A percentile compares a stretch with the other conserved stretches of the same genome.
Evolutionary conservation across 2,113 vertebrate species (phyloP).

Genomic region (Columba janthina): DNA sequence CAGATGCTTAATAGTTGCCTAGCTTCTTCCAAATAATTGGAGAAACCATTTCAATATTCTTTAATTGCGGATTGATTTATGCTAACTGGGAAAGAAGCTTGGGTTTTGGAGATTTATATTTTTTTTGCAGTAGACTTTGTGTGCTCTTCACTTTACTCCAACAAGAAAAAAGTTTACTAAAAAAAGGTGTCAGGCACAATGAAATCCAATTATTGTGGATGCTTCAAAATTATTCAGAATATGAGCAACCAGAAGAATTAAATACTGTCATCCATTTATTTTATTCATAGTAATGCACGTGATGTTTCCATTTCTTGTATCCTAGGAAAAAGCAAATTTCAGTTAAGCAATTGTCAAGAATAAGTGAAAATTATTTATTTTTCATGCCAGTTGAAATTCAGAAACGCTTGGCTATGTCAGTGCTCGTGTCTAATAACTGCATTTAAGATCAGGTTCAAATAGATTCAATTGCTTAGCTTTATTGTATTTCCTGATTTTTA

Average conservation of each 20-base stretch:
- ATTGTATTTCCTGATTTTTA: background rate
- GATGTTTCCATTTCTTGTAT: background rate
- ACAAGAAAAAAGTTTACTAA: background rate
- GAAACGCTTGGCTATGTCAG: background rate
- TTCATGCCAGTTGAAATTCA: background rate
- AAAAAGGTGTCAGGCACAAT: background rate
- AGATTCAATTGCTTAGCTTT: background rate
- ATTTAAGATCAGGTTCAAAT: background rate
- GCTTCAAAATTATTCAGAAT: background rate
- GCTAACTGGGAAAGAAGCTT: background rate
- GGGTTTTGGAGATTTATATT: background rate
- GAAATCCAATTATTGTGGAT: background rate
- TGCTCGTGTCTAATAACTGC: background rate
- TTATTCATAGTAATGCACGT: background rate
- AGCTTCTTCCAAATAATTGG: background rate
- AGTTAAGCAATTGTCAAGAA: background rate
- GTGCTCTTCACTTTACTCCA: background rate
- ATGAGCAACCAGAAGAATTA: background rate
- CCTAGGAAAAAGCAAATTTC: background rate
- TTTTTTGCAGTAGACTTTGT: background rate
- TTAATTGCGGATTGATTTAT: background rate
- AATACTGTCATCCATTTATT: background rate
- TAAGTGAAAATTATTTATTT: background rate
- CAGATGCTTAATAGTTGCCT: background rate
- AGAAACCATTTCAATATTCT: background rate